Percentiles rank a stretch among this genome's conserved stretches.
phyloP scores from a whole-genome alignment of 2,888 invertebrate genomes.

The Pterostichus madidus region DNA sequence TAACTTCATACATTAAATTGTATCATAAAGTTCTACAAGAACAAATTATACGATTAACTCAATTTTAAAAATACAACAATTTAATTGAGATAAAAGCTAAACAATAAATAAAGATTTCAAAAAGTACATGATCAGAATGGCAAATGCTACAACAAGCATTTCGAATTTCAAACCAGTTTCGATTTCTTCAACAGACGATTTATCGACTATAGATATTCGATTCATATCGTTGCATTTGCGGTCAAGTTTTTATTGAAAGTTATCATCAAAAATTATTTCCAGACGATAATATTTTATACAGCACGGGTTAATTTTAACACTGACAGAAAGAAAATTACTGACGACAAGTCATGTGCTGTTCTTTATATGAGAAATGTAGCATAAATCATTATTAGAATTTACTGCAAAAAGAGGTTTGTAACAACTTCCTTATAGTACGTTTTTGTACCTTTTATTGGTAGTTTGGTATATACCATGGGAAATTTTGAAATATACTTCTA shows the following conservation, averaged over 20 bases:
- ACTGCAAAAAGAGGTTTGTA: too few relatives aligned
- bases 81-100: constrained; percentile 51
- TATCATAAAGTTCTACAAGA: constrained; percentile 24
- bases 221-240: constrained; percentile 3
- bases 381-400: too few relatives aligned
- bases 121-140: constrained; percentile 25
- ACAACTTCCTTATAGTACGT: too few relatives aligned
- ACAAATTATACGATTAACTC: constrained; percentile 48
- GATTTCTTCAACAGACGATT: constrained; percentile 52
- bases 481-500: too few relatives aligned
- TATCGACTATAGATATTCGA: constrained; percentile 19
- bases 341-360: neutral
- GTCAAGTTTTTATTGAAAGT: neutral
- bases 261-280: constrained; percentile 11
- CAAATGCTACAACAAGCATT: constrained; percentile 29
- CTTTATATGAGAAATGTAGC: neutral
- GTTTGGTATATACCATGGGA: too few relatives aligned
- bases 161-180: constrained; percentile 62
- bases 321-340: neutral
- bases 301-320: constrained; percentile 5
- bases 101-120: constrained; percentile 54
- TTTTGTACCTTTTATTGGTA: too few relatives aligned
- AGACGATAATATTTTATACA: constrained; percentile 5
- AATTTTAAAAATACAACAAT: constrained; percentile 47
- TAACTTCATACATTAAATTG: constrained; percentile 48